Evolutionary conservation across 2,113 vertebrate genomes (phyloP).

Genomic region (Pseudopipra pipra): DNA sequence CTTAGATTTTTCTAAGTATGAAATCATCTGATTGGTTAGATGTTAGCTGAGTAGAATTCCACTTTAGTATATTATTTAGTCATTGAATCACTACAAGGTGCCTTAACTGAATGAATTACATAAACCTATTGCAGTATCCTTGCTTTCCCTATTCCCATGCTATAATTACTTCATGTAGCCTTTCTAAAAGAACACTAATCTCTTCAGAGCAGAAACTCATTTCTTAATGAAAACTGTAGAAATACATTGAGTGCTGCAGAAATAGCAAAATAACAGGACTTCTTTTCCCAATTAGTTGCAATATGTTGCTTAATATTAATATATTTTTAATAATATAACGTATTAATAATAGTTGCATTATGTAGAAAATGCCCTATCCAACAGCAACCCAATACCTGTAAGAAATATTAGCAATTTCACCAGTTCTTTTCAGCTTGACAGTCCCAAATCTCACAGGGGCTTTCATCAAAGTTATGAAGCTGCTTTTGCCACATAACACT

Average conservation of each 20-base stretch:
- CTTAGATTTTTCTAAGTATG: neutral
- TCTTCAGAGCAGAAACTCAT: neutral
- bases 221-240: neutral
- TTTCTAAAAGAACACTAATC: neutral
- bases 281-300: neutral
- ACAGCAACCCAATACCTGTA: neutral
- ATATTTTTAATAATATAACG: too few relatives aligned
- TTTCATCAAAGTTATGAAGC: neutral
- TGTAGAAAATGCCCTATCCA: neutral
- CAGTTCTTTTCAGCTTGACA: neutral
- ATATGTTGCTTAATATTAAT: too few relatives aligned
- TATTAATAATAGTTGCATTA: neutral
- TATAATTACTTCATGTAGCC: neutral
- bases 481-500: neutral
- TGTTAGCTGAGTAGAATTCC: neutral
- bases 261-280: neutral
- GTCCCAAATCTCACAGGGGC: neutral
- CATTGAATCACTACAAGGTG: neutral
- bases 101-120: neutral
- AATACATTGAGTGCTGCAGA: neutral
- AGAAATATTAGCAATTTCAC: neutral
- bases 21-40: neutral
- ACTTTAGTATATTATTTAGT: neutral
- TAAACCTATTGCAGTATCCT: neutral
- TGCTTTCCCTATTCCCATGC: neutral